Conservation (phyloP, 1,140 invertebrate genomes). For the Zaprionus ghesquierei region DNA sequence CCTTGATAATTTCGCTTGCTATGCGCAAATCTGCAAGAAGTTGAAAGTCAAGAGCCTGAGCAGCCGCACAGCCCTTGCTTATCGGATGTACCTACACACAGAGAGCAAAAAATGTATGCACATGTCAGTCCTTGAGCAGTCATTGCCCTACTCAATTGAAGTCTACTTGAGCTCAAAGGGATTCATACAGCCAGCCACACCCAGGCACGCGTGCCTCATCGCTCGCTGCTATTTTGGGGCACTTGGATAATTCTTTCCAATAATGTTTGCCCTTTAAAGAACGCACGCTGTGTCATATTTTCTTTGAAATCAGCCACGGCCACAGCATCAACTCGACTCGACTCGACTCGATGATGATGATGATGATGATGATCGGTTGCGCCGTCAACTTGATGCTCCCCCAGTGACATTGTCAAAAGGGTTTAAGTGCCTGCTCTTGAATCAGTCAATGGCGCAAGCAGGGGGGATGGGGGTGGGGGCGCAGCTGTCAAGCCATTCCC, state of each 20-base stretch:
- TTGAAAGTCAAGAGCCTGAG: conserved; percentile 20
- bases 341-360: conserved; percentile 30
- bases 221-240: conserved; percentile 39
- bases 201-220: not conserved
- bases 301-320: conserved; percentile 69
- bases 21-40: conserved; percentile 35
- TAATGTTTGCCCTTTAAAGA: conserved; percentile 39
- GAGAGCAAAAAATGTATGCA: conserved; percentile 6
- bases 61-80: conserved; percentile 7
- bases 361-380: conserved; percentile 45
- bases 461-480: not conserved
- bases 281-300: conserved; percentile 28
- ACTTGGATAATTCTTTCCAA: conserved; percentile 37
- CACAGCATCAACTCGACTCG: conserved; percentile 57
- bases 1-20: conserved; percentile 51
- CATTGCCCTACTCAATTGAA: conserved; percentile 35
- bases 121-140: conserved; percentile 37
- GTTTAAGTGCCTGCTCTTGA: conserved; percentile 76
- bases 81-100: not conserved
- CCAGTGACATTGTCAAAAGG: conserved; percentile 76
- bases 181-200: not conserved
- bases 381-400: conserved; percentile 63
- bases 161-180: conserved; percentile 29
- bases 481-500: conserved; percentile 49
- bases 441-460: conserved; percentile 43